Percentiles rank a stretch among this genome's conserved stretches.
Conservation (phyloP, 1,140 invertebrate genomes). For the Trissolcus basalis region DNA sequence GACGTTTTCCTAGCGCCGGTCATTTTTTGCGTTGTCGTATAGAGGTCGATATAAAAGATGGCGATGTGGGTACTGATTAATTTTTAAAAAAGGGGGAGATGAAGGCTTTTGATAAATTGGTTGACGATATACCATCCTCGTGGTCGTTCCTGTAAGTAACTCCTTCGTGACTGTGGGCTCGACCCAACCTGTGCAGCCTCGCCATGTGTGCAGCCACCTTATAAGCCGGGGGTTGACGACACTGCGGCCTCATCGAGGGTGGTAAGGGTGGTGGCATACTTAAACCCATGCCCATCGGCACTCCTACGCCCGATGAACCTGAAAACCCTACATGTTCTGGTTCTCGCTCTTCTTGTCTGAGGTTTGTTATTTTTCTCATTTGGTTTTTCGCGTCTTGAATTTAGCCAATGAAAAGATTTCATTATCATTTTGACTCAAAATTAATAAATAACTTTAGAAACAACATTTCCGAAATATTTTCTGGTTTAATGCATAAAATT, state of each 20-base stretch:
- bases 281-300: constrained; percentile 63
- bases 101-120: constrained; percentile 78
- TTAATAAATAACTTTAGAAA: no score
- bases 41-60: neutral
- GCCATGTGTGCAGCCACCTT: constrained; percentile 88
- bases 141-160: constrained; percentile 81
- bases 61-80: constrained; percentile 14
- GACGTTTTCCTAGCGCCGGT: no score
- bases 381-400: neutral
- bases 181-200: constrained; percentile 83
- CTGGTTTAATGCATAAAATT: no score
- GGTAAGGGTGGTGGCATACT: constrained; percentile 68
- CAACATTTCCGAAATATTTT: no score
- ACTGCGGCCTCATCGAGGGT: constrained; percentile 66
- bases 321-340: constrained; percentile 74
- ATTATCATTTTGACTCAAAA: no score
- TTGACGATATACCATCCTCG: constrained; percentile 81
- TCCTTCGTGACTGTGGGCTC: constrained; percentile 91
- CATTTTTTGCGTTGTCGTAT: no score
- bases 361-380: neutral
- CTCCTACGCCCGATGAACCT: constrained; percentile 69
- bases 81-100: constrained; percentile 41
- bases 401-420: neutral
- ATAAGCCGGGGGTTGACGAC: constrained; percentile 83
- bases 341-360: no score